Percentiles rank a stretch among this genome's conserved stretches.
phyloP scores from a whole-genome alignment of 2,888 invertebrate genomes.

The Alitta virens region DNA sequence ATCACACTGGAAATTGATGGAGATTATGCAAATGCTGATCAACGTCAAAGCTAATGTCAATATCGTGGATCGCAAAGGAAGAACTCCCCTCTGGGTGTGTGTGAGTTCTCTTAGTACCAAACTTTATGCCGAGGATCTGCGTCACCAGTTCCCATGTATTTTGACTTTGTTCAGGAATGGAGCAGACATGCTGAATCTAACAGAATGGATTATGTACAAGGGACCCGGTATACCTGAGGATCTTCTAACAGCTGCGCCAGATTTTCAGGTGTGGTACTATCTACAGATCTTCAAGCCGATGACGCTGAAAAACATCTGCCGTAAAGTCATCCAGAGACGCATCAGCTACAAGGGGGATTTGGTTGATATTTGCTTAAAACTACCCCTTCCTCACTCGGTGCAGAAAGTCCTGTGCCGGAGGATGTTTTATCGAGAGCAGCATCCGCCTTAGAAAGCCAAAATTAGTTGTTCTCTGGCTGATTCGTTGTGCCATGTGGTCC shows the following conservation, averaged over 20 bases:
- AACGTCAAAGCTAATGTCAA: slow-evolving; percentile 45
- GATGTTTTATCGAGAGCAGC: slow-evolving; percentile 41
- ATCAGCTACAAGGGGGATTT: slow-evolving; percentile 38
- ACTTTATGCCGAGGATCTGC: slow-evolving; percentile 54
- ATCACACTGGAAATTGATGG: slow-evolving; percentile 54
- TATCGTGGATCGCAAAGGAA: slow-evolving; percentile 46
- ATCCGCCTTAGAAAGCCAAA: background rate
- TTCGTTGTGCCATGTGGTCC: no score
- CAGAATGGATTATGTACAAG: slow-evolving; percentile 56
- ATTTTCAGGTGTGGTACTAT: slow-evolving; percentile 44
- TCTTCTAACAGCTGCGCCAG: slow-evolving; percentile 40
- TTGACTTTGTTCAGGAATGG: slow-evolving; percentile 49
- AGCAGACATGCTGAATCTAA: slow-evolving; percentile 57
- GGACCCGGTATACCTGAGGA: slow-evolving; percentile 46
- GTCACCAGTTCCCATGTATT: slow-evolving; percentile 51
- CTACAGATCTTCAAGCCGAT: slow-evolving; percentile 45
- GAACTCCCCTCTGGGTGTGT: slow-evolving; percentile 53
- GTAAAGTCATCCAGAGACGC: slow-evolving; percentile 52
- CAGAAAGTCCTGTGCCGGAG: slow-evolving; percentile 47
- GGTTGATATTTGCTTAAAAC: slow-evolving; percentile 39
- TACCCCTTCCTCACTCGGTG: slow-evolving; percentile 51
- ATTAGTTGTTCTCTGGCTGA: no score
- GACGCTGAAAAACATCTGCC: slow-evolving; percentile 53
- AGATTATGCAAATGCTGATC: slow-evolving; percentile 47
- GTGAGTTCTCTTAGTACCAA: slow-evolving; percentile 54